These are phyloP conservation scores for Pseudomyrmex pallidus DNA, from an alignment of 1,140 invertebrate genomes.

Conservation along the genomic window DNA sequence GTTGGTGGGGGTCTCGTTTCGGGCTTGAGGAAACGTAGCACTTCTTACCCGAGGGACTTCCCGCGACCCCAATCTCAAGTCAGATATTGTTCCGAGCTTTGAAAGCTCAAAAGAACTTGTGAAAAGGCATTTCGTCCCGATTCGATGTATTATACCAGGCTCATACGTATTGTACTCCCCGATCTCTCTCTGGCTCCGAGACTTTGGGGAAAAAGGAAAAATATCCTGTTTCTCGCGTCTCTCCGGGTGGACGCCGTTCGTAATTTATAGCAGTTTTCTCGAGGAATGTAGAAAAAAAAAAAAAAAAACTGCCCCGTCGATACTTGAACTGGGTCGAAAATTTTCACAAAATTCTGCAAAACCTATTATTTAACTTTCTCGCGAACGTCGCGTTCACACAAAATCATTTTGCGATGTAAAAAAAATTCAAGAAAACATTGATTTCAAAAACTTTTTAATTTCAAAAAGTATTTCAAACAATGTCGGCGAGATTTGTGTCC, in stretches of 20 bases:
- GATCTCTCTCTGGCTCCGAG: constrained; percentile 67
- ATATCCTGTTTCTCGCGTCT: constrained; percentile 53
- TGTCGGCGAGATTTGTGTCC: background rate
- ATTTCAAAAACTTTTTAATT: background rate
- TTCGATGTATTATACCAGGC: constrained; percentile 80
- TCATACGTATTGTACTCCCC: constrained; percentile 76
- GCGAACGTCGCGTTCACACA: too few relatives aligned
- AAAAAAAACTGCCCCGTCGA: constrained; percentile 29
- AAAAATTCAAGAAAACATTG: too few relatives aligned
- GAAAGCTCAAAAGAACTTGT: constrained; percentile 81
- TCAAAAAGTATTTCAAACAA: constrained; percentile 10
- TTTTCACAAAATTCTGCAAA: background rate
- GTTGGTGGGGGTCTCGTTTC: constrained; percentile 73
- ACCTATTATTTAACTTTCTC: too few relatives aligned
- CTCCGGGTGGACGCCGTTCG: constrained; percentile 57
- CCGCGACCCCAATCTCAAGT: constrained; percentile 81
- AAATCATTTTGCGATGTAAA: too few relatives aligned
- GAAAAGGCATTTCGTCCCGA: constrained; percentile 78
- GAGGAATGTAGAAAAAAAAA: constrained; percentile 17
- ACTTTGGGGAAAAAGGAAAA: constrained; percentile 61
- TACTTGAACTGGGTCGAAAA: background rate
- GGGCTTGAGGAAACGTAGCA: constrained; percentile 79
- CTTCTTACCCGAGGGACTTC: constrained; percentile 79
- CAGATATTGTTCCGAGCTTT: constrained; percentile 82
- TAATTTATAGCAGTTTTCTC: constrained; percentile 68